Percentiles rank a stretch among this genome's conserved stretches.
Conservation (phyloP, 2,797 vertebrate species). For the Epinephelus awoara region DNA sequence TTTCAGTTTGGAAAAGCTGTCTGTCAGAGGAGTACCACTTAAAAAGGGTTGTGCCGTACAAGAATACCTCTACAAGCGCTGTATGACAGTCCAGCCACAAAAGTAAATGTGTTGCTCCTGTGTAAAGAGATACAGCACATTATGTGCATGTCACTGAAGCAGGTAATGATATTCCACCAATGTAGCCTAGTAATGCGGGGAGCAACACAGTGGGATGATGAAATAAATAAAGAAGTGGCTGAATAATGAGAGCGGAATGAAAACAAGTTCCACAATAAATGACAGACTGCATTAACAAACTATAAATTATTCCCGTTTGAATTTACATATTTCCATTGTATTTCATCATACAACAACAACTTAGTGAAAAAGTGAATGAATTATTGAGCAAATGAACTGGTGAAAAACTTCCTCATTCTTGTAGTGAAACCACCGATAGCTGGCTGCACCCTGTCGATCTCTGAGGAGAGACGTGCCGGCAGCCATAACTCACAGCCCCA, state of each 20-base stretch:
- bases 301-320: conserved; percentile 64
- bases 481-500: conserved; percentile 42
- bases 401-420: conserved; percentile 30
- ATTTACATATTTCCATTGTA: conserved; percentile 65
- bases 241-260: conserved; percentile 51
- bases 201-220: conserved; percentile 38
- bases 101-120: conserved; percentile 5
- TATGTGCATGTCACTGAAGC: conserved; percentile 25
- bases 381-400: conserved; percentile 54
- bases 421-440: conserved; percentile 13
- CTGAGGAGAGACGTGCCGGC: conserved; percentile 36
- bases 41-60: conserved; percentile 15
- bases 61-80: conserved; percentile 3
- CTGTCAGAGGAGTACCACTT: conserved; percentile 35
- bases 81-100: neutral
- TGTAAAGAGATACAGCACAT: conserved; percentile 9
- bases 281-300: conserved; percentile 52
- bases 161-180: conserved; percentile 40
- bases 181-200: neutral
- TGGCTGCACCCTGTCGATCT: conserved; percentile 46
- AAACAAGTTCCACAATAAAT: conserved; percentile 54
- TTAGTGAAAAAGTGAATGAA: conserved; percentile 34
- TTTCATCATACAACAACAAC: conserved; percentile 62
- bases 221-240: conserved; percentile 49
- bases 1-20: conserved; percentile 52